Conservation (phyloP, 2,113 vertebrate genomes). For the Peromyscus polionotus region DNA sequence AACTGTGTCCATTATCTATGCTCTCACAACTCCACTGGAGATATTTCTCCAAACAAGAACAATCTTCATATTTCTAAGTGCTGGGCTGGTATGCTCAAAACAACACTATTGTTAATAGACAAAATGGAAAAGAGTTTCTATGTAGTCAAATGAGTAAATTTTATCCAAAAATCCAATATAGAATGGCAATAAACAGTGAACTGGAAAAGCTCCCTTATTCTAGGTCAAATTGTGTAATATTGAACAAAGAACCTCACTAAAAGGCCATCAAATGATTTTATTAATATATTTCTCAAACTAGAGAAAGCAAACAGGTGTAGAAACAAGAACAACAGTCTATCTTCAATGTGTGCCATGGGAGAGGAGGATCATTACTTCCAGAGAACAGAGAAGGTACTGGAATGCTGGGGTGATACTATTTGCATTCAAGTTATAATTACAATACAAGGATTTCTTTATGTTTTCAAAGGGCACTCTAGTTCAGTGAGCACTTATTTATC, state of each 20-base stretch:
- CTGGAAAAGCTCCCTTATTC: neutral
- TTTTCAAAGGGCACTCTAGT: neutral
- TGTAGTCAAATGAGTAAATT: neutral
- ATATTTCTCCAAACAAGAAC: neutral
- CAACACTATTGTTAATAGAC: neutral
- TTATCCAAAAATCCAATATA: neutral
- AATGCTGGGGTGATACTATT: neutral
- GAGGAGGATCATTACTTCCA: neutral
- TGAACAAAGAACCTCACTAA: neutral
- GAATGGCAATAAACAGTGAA: neutral
- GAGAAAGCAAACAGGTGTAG: neutral
- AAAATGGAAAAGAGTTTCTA: neutral
- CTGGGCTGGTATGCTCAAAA: neutral
- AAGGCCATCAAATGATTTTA: neutral
- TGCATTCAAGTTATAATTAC: neutral
- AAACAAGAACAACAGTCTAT: neutral
- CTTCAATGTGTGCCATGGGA: neutral
- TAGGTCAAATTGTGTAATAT: neutral
- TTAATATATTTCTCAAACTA: neutral
- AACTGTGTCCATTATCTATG: neutral
- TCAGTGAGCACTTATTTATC: neutral
- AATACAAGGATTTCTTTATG: neutral
- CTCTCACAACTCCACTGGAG: neutral
- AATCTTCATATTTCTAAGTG: neutral
- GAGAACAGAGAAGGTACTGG: neutral